Base-by-base conservation (phyloP, 2,888 invertebrate genomes). In the Apomyelois bistriatella region DNA sequence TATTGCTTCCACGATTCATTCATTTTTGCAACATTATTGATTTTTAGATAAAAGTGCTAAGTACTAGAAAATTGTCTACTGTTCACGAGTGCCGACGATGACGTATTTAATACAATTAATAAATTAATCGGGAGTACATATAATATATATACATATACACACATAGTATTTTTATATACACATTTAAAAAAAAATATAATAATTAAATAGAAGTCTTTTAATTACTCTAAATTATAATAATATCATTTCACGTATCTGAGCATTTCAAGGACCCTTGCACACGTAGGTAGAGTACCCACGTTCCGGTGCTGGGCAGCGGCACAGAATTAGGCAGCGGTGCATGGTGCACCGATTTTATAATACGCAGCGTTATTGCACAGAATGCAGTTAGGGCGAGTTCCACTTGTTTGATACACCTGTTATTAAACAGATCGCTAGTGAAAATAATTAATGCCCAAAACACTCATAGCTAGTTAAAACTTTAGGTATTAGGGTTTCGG, bases 191-290 rank as follows among this genome's bases (percentile, higher is more conserved):
- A 22, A 3, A 22, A 22, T 22, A 22, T 22, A 22, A 22, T 22
- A 3, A 22, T 22, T 22, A 22, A 22, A 3, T 22, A n/a, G n/a
- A n/a, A n/a, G n/a, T n/a, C n/a, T n/a, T n/a, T n/a, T n/a, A n/a
- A n/a, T n/a, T 28, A 5, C 3, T 28, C 7, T 28, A 28, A 5
- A 5, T 28, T 28, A 5, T 28, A 3, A 28, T 32, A 32, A 7
- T 9, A 32, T 9, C 69, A 65, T 57, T 61, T 70, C 63, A 63
- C 65, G 65, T 62, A 59, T 58, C 59, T 64, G 61, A 58, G 68
- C 74, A 81, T 84, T 87, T 85, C 77, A 85, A 76, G 84, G 84
- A 69, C 79, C 86, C 85, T 81, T 84, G 82, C 66, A 61, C 79
- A 77, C 70, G 72, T 68, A 73, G 74, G 75, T 74, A 69, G 32